Evolutionary conservation across 2,797 vertebrate species (phyloP).

Genomic region (Psittacula derbiana): DNA sequence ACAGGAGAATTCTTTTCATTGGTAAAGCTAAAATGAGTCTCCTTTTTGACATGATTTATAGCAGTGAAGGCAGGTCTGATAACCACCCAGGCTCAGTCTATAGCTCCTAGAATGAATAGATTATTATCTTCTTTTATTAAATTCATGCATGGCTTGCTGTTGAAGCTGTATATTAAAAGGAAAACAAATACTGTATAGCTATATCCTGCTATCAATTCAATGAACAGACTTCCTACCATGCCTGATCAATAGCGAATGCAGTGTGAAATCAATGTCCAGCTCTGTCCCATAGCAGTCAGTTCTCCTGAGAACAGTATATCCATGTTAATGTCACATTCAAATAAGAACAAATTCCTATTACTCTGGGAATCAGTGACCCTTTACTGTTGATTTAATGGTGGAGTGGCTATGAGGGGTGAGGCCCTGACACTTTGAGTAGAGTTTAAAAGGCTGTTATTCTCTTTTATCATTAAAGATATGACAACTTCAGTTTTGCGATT

Average conservation of each 20-base stretch:
- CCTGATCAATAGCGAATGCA: slow-evolving; percentile 47
- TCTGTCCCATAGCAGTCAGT: background rate
- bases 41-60: slow-evolving; percentile 66
- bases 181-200: slow-evolving; percentile 58
- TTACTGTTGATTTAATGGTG: slow-evolving; percentile 58
- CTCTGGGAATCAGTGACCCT: slow-evolving; percentile 44
- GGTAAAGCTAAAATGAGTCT: background rate
- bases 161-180: slow-evolving; percentile 58
- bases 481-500: slow-evolving; percentile 2
- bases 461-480: slow-evolving; percentile 40
- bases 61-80: slow-evolving; percentile 26
- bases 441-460: slow-evolving; percentile 60
- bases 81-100: slow-evolving; percentile 37
- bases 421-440: slow-evolving; percentile 29
- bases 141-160: slow-evolving; percentile 55
- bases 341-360: slow-evolving; percentile 54
- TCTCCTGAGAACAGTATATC: slow-evolving; percentile 61
- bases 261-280: slow-evolving; percentile 61
- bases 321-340: slow-evolving; percentile 69
- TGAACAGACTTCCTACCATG: slow-evolving; percentile 45
- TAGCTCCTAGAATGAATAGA: slow-evolving; percentile 40
- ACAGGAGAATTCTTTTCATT: background rate
- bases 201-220: slow-evolving; percentile 45
- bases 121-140: slow-evolving; percentile 71
- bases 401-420: background rate